These are phyloP conservation scores for Slavum lentiscoides DNA, from an alignment of 2,888 invertebrate genomes.

Conservation along the genomic window DNA sequence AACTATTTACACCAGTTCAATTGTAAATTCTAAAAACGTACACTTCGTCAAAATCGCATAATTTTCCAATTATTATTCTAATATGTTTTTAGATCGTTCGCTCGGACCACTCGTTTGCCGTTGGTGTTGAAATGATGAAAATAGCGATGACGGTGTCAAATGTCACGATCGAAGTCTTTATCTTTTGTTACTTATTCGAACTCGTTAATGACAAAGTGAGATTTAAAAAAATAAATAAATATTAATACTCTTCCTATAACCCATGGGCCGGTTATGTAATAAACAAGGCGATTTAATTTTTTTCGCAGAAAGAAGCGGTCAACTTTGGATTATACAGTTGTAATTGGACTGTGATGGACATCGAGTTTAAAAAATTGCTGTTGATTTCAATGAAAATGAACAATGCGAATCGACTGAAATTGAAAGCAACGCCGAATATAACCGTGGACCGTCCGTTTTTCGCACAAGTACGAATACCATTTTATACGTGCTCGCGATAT, in stretches of 20 bases:
- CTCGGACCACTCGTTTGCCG: not conserved
- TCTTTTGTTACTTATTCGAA: constrained; percentile 36
- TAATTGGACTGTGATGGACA: constrained; percentile 24
- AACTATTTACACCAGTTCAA: not conserved
- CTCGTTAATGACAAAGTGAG: constrained; percentile 13
- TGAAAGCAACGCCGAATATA: constrained; percentile 20
- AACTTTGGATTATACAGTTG: constrained; percentile 34
- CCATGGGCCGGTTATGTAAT: not conserved
- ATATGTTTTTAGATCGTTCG: not conserved
- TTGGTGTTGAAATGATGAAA: constrained; percentile 11
- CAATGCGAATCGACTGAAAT: constrained; percentile 19
- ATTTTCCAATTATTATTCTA: not conserved
- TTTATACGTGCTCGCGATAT: not conserved
- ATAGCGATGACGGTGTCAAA: constrained; percentile 17
- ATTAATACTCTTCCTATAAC: not conserved
- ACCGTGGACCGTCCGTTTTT: constrained; percentile 15
- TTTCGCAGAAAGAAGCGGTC: constrained; percentile 12
- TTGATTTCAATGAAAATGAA: constrained; percentile 36
- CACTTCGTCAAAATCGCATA: too few species aligned
- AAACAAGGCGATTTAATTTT: not conserved
- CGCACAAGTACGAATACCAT: constrained; percentile 9
- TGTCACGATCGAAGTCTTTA: constrained; percentile 22
- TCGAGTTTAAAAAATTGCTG: constrained; percentile 13
- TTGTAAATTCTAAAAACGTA: not conserved
- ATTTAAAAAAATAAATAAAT: not conserved